Percentiles rank a stretch among this genome's conserved stretches.
Conservation (phyloP, 2,113 vertebrate genomes). For the Stomatorhinus ivindoensis region DNA sequence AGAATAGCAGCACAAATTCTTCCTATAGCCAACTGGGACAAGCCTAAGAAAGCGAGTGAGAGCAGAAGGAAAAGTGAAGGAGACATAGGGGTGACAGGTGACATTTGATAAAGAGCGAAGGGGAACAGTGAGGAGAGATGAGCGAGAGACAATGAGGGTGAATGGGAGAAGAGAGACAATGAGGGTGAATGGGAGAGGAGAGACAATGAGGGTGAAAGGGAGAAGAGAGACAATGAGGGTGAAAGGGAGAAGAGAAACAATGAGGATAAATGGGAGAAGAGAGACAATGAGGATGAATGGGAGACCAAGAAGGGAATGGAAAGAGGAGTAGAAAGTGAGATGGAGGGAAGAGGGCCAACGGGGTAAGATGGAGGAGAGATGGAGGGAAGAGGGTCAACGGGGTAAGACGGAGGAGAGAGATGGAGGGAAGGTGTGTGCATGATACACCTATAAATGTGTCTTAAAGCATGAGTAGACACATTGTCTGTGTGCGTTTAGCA, state of each 20-base stretch:
- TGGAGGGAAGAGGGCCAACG: too few relatives aligned
- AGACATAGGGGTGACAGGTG: neutral
- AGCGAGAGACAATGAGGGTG: neutral
- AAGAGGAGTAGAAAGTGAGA: neutral
- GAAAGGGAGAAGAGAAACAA: too few relatives aligned
- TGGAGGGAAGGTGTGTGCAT: neutral
- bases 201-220: neutral
- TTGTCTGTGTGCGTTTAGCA: neutral
- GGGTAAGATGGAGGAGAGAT: too few relatives aligned
- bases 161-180: neutral
- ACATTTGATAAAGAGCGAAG: neutral
- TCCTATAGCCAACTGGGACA: neutral
- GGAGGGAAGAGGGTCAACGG: too few relatives aligned
- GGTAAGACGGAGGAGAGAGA: neutral
- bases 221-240: neutral
- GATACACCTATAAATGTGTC: neutral
- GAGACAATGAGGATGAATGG: too few relatives aligned
- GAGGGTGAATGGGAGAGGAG: neutral
- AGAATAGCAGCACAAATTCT: constrained; percentile 26
- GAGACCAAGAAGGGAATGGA: neutral
- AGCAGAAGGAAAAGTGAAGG: neutral
- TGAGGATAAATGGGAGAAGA: neutral
- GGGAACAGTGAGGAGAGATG: neutral
- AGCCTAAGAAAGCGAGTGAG: neutral
- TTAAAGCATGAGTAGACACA: neutral